Base-by-base conservation (phyloP, 2,888 invertebrate genomes). In the Plusia festucae region DNA sequence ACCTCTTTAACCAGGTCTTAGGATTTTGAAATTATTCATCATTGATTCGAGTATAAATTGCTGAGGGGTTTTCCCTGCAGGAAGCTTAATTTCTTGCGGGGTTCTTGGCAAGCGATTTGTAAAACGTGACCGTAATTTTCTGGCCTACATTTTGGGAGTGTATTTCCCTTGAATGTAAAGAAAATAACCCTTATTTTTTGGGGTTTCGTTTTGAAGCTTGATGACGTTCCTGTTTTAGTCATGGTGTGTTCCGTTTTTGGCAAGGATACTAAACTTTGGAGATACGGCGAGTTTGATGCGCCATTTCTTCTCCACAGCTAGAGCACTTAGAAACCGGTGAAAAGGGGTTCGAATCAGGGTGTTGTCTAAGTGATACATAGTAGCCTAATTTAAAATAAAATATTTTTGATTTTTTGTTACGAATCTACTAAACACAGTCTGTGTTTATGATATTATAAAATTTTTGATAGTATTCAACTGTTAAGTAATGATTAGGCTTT, bases 21-120 rank as follows among this genome's bases (percentile, higher is more conserved):
- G 51, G 57, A 61, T 73, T 68, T 76, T 65, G 68, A 65, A 72
- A 75, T 77, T 65, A 77, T 77, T 77, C 75, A 75, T 75, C 72
- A 77, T 77, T 66, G 72, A 71, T 72, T 75, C 60, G 60, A 18
- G 46, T 53, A 65, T 53, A 70, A 73, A 73, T 70, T 73, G 73
- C 60, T 70, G 7, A 60, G 70, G 65, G 73, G 60, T 24, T 68
- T 60, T 40, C 59, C 62, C 22, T 3, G 46, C 16, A 46, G 11
- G 20, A 16, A 53, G 60, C 49, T 53, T 65, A 59, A 65, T 73
- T 32, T 22, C 59, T 57, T 22, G 18, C n/a, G 58, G 61, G 51
- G 34, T 52, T 52, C 30, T 59, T 40, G 70, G 11, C 46, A 62
- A 60, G 70, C 62, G 62, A 73, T 73, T 73, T 73, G 73, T 57